Conservation (phyloP, 2,797 vertebrate genomes). For the Scomberomorus guttatus region DNA sequence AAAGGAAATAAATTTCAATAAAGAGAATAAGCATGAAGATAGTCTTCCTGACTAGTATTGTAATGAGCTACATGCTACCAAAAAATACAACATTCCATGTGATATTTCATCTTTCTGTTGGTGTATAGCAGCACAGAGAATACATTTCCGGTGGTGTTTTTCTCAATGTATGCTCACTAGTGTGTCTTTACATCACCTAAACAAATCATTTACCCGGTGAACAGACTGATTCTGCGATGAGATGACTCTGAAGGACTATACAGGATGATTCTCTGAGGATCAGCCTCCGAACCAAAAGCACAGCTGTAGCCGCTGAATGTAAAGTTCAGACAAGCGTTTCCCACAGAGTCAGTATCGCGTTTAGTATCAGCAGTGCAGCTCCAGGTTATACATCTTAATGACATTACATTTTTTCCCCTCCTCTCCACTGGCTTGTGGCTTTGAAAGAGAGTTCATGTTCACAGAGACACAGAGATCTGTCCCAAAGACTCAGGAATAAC, state of each 20-base stretch:
- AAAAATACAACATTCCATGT: too few relatives aligned
- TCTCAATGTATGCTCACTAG: neutral
- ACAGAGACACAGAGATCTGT: slow-evolving; percentile 36
- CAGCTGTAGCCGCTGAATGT: slow-evolving; percentile 27
- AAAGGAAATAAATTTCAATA: too few relatives aligned
- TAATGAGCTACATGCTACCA: too few relatives aligned
- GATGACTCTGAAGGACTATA: neutral
- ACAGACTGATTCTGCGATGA: neutral
- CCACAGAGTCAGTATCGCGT: slow-evolving; percentile 41
- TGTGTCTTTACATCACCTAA: neutral
- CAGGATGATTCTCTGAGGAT: slow-evolving; percentile 2
- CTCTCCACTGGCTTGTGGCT: slow-evolving; percentile 51
- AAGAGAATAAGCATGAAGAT: too few relatives aligned
- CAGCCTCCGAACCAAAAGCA: neutral
- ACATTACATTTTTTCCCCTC: slow-evolving; percentile 30
- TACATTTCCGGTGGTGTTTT: neutral
- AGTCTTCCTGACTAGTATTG: too few relatives aligned
- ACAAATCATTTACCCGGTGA: neutral
- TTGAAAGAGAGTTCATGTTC: slow-evolving; percentile 48
- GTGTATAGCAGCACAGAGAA: neutral
- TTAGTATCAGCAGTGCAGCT: slow-evolving; percentile 43
- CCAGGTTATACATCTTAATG: slow-evolving; percentile 51
- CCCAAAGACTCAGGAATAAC: slow-evolving; percentile 56
- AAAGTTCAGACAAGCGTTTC: slow-evolving; percentile 34
- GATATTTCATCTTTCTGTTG: neutral